Base-by-base conservation (phyloP, 1,140 invertebrate species). In the Brachionus paranguensis region DNA sequence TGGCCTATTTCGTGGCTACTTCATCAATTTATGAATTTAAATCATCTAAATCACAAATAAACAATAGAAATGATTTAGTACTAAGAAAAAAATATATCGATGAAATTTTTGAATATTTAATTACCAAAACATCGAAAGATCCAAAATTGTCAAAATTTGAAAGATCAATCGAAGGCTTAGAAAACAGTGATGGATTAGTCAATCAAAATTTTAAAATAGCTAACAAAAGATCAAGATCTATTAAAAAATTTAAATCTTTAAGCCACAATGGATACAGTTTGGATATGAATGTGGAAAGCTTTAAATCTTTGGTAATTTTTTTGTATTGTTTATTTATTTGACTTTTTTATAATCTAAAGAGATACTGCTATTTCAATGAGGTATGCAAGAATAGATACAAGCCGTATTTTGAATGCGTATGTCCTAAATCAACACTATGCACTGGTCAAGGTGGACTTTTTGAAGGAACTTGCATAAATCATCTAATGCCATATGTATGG, bases 401-500 rank as follows among this genome's bases (percentile, higher is more conserved):
- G 20, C 53, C 53, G 29, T 81, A 60, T 33, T 81, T 81, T 68
- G 78, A 81, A 68, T 81, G 78, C n/a, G 60, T 60, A 41, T 81
- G 78, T 81, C 78, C 78, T 8, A 81, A 17, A 8, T 81, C 78
- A 41, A 81, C 78, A n/a, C n/a, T 81, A 12, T 81, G 78, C 29
- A 68, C 60, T 45, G 78, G 33, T 24, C 60, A 81, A 43, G 78
- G 78, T 7, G 43, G 50, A 20, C 29, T 81, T 11, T 81, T 81
- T 33, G 78, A 81, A 24, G 78, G 29, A 17, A 81, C 20, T 12
- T 81, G 78, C 27, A 37, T 7, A 5, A 64, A 60, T 33, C 53
- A 81, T 33, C 50, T 81, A 12, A 81, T 81, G 78, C 78, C 78
- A 17, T 81, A 81, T 45, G 78, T 81, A 41, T 81, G 78, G 78